Evolutionary conservation across 2,113 vertebrate species (phyloP).

Genomic region (Nothoprocta perdicaria): DNA sequence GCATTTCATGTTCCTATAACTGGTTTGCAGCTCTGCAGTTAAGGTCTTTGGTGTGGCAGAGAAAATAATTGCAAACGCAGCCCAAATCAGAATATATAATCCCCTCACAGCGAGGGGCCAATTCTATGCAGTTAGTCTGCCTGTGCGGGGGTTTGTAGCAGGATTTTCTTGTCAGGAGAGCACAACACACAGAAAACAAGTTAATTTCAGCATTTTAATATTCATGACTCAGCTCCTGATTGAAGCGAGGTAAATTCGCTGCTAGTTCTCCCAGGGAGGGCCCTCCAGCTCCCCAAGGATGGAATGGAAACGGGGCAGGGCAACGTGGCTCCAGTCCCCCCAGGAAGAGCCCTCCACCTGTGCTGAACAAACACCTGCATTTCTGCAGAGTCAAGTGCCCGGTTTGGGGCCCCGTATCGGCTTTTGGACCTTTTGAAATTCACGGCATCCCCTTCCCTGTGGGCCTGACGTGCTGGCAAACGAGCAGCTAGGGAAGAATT

Average conservation of each 20-base stretch:
- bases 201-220: conserved; percentile 43
- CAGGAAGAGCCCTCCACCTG: neutral
- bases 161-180: conserved; percentile 58
- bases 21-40: conserved; percentile 65
- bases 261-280: neutral
- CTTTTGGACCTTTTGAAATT: neutral
- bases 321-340: neutral
- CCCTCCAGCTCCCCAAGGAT: neutral
- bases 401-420: neutral
- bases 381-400: neutral
- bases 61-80: conserved; percentile 65
- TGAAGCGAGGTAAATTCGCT: neutral
- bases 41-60: conserved; percentile 65
- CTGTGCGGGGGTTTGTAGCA: neutral
- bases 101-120: conserved; percentile 36
- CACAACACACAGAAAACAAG: conserved; percentile 51
- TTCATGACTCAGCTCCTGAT: neutral
- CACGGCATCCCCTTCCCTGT: neutral
- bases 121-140: conserved; percentile 2
- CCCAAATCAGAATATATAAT: conserved; percentile 68
- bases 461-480: neutral
- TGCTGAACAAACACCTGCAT: neutral
- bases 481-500: neutral
- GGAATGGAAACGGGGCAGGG: neutral
- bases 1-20: conserved; percentile 73